These are phyloP conservation scores for Gibbula magus DNA, from an alignment of 2,888 invertebrate species.

Conservation along the genomic window DNA sequence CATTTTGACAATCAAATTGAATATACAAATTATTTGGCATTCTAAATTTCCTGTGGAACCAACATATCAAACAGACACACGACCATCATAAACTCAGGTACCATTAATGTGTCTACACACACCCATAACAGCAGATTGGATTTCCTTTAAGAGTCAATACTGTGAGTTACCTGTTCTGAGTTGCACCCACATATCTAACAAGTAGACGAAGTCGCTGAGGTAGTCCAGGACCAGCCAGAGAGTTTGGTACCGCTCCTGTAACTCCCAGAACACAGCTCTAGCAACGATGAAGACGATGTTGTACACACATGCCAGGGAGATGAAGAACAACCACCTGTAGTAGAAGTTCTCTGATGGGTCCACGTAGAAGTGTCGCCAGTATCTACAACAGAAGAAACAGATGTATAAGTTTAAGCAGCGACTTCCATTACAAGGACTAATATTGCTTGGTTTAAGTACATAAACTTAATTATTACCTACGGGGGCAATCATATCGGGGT, in stretches of 20 bases:
- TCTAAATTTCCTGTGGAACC: too few species aligned
- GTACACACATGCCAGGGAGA: constrained; percentile 91
- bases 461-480: too few species aligned
- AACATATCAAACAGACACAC: too few species aligned
- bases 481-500: too few species aligned
- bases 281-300: constrained; percentile 93
- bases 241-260: constrained; percentile 83
- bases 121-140: too few species aligned
- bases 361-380: constrained; percentile 77
- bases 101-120: too few species aligned
- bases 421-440: too few species aligned
- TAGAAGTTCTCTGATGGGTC: constrained; percentile 87
- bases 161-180: constrained; percentile 87
- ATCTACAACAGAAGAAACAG: constrained; percentile 52
- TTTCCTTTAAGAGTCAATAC: too few species aligned
- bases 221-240: constrained; percentile 92
- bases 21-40: too few species aligned
- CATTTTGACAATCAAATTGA: too few species aligned
- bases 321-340: constrained; percentile 92
- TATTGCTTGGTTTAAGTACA: too few species aligned
- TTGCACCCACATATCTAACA: constrained; percentile 89
- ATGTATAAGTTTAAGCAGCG: not conserved
- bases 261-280: constrained; percentile 92
- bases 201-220: constrained; percentile 89
- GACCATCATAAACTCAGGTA: too few species aligned